A percentile compares a stretch with the other conserved stretches of the same genome.
phyloP scores from a whole-genome alignment of 2,113 vertebrate species.

The Oceanites oceanicus region DNA sequence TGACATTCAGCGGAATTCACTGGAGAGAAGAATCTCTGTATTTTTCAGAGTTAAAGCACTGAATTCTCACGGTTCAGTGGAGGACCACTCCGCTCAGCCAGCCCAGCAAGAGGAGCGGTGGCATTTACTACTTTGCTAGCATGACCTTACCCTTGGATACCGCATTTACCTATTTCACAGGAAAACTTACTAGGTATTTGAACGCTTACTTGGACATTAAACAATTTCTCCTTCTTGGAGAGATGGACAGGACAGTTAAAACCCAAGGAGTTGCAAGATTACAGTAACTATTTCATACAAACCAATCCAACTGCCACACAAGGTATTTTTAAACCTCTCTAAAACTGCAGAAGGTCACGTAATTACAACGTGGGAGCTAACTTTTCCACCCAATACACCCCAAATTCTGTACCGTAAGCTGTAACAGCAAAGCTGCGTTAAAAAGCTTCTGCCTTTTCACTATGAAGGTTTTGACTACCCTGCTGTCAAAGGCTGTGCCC shows the following conservation, averaged over 20 bases:
- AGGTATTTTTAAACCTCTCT: conserved; percentile 5
- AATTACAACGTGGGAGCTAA: conserved; percentile 4
- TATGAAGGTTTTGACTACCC: fast-evolving
- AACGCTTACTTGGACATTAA: not conserved
- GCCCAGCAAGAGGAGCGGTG: not conserved
- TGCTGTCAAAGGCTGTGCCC: not conserved
- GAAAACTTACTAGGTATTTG: not conserved
- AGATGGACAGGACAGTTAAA: not conserved
- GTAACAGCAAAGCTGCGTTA: not conserved
- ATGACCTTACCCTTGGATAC: not conserved
- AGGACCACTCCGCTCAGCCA: not conserved
- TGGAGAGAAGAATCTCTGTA: not conserved
- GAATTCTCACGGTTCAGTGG: not conserved
- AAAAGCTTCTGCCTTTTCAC: not conserved
- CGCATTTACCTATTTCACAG: not conserved
- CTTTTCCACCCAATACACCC: not conserved
- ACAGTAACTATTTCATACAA: not conserved
- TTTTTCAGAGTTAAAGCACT: not conserved
- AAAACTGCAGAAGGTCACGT: not conserved
- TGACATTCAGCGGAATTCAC: not conserved
- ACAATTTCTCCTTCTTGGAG: not conserved
- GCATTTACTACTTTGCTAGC: not conserved
- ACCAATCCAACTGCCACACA: not conserved
- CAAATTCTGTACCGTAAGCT: not conserved
- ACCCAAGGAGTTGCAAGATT: not conserved